Evolutionary conservation across 2,113 vertebrate genomes (phyloP), one percentile per base, ranked within the genome.

Genomic region (Gadus chalcogrammus): DNA sequence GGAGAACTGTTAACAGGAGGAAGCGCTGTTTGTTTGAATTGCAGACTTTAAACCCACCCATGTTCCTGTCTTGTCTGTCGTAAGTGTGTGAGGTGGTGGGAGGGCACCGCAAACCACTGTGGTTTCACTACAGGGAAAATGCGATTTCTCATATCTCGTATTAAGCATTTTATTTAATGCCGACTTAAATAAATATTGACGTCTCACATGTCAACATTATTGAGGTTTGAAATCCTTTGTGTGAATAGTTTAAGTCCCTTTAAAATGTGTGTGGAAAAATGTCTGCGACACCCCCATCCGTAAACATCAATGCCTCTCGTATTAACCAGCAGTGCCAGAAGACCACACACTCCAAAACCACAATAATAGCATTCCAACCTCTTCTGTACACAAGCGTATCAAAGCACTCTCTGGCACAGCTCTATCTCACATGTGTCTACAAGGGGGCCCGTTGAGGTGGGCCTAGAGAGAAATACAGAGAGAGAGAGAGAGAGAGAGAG

Each of bases 1-100:
- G 31, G 73, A 73, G 78, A 82, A 70, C 73, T 80, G 82, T 81
- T 73, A 84, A 87, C 56, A 70, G 71, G 80, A 76, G 76, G 84
- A 79, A 72, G 48, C 68, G 67, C 77, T 72, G 81, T 81, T 85
- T 78, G 77, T 85, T 84, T 87, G 35, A 84, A 85, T 72, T 61
- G 0, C 61, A 59, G 73, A 15, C 64, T 69, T 76, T 72, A 84
- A 84, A 81, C 79, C 78, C 84, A 83, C 84, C 63, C 59, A 35
- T 12, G 60, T 56, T 63, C 67, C 56, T 63, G 75, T 80, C 65
- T 56, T 35, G 31, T 35, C 31, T 35, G 6, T 35, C 6, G 31
- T 35, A 35, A 35, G 31, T 35, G 31, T 35, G 31, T 35, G 31
- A 35, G 68, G 67, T 61, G 38, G 2, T 17, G 22, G 52, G 75